Conservation (phyloP, 2,888 invertebrate genomes). For the Chrysotoxum bicinctum region DNA sequence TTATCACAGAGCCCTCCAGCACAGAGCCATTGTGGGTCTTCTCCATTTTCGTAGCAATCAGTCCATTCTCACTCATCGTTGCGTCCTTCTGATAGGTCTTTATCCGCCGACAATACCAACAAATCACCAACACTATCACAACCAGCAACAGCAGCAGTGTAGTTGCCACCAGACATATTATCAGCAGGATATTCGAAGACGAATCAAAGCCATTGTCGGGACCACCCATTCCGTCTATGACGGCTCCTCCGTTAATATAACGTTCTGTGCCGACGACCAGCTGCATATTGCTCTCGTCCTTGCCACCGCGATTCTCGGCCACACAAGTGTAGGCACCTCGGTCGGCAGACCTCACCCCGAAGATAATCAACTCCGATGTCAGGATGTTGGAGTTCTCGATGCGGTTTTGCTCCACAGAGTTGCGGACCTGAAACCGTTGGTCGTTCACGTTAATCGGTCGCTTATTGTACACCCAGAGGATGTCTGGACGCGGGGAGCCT, state of each 20-base stretch:
- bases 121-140: slow-evolving; percentile 82
- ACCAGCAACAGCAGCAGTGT: slow-evolving; percentile 84
- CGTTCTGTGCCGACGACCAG: slow-evolving; percentile 83
- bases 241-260: slow-evolving; percentile 76
- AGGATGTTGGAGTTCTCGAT: slow-evolving; percentile 73
- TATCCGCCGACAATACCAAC: slow-evolving; percentile 82
- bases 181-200: slow-evolving; percentile 81
- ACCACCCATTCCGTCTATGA: slow-evolving; percentile 77
- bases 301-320: slow-evolving; percentile 91
- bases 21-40: slow-evolving; percentile 86
- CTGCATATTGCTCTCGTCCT: slow-evolving; percentile 88
- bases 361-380: slow-evolving; percentile 85
- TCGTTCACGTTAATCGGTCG: slow-evolving; percentile 78
- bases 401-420: slow-evolving; percentile 77
- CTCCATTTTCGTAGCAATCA: slow-evolving; percentile 81
- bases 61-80: slow-evolving; percentile 80
- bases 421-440: slow-evolving; percentile 77
- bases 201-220: slow-evolving; percentile 80
- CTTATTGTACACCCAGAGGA: slow-evolving; percentile 85
- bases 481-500: slow-evolving; percentile 87
- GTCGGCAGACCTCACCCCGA: slow-evolving; percentile 85
- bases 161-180: slow-evolving; percentile 83
- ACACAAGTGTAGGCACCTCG: slow-evolving; percentile 90
- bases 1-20: slow-evolving; percentile 88
- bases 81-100: slow-evolving; percentile 83